These are phyloP conservation scores for Brachymystax lenok DNA, from an alignment of 2,797 vertebrate species.

Conservation along the genomic window DNA sequence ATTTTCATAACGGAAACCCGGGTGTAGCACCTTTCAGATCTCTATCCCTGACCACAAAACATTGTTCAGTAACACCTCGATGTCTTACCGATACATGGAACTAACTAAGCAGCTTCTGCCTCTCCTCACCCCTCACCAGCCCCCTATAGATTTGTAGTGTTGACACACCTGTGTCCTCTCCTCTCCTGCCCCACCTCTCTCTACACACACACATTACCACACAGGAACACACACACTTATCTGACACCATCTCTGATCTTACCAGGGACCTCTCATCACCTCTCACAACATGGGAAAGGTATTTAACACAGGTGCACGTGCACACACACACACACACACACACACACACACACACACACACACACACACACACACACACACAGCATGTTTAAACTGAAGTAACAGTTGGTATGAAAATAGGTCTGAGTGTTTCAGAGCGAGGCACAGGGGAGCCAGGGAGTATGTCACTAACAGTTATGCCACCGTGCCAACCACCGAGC, in stretches of 20 bases:
- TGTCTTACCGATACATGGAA: background rate
- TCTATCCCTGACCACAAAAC: too few species aligned
- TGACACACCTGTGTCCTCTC: conserved; percentile 22
- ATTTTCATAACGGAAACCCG: too few species aligned
- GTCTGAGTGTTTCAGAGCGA: background rate
- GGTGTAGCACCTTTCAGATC: too few species aligned
- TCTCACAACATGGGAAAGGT: background rate
- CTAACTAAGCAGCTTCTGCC: background rate
- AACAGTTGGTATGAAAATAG: background rate
- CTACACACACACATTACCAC: conserved; percentile 1
- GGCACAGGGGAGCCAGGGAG: background rate
- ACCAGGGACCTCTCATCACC: conserved; percentile 4
- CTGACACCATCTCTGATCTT: conserved; percentile 20
- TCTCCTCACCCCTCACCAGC: too few species aligned
- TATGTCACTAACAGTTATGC: background rate
- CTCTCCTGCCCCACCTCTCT: background rate
- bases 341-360: background rate
- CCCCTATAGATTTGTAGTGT: conserved; percentile 6
- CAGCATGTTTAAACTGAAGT: background rate
- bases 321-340: too few species aligned
- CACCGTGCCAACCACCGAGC: conserved; percentile 2
- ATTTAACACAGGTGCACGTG: background rate
- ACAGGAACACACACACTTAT: conserved; percentile 12
- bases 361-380: conserved; percentile 13
- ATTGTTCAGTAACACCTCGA: too few species aligned